These are phyloP conservation scores for Tolypeutes matacus DNA, from an alignment of 2,797 vertebrate genomes.

Conservation along the genomic window DNA sequence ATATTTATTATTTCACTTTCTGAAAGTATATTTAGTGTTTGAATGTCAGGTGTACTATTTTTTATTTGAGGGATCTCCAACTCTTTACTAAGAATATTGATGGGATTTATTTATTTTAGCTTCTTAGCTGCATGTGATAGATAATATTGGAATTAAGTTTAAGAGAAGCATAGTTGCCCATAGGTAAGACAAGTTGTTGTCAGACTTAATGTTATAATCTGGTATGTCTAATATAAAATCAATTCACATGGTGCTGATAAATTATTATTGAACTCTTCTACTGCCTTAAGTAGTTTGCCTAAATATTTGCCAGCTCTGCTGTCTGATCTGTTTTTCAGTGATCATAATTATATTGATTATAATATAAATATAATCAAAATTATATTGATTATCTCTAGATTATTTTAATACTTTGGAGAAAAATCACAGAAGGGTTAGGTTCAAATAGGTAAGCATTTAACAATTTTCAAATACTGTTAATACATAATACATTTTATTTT, in stretches of 20 bases:
- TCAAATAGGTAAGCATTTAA: not conserved
- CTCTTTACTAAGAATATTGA: conserved; percentile 2
- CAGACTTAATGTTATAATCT: not conserved
- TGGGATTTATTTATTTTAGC: conserved; percentile 43
- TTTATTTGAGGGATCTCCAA: not conserved
- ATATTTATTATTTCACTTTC: conserved; percentile 34
- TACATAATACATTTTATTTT: conserved; percentile 29
- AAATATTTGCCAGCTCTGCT: not conserved
- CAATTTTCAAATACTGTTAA: not conserved
- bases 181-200: not conserved
- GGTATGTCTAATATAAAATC: not conserved
- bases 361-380: not conserved
- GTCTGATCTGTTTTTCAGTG: not conserved
- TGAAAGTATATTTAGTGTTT: conserved; percentile 44
- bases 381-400: not conserved
- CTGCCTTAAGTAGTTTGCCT: not conserved
- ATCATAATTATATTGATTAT: not conserved
- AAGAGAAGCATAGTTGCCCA: not conserved
- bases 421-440: not conserved
- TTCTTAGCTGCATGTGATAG: not conserved
- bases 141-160: not conserved
- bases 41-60: not conserved
- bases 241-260: not conserved
- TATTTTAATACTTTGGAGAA: conserved; percentile 46
- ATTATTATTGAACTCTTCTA: not conserved